Evolutionary conservation across 2,113 vertebrate genomes (phyloP).

Genomic region (Ptilorrhoa leucosticta): DNA sequence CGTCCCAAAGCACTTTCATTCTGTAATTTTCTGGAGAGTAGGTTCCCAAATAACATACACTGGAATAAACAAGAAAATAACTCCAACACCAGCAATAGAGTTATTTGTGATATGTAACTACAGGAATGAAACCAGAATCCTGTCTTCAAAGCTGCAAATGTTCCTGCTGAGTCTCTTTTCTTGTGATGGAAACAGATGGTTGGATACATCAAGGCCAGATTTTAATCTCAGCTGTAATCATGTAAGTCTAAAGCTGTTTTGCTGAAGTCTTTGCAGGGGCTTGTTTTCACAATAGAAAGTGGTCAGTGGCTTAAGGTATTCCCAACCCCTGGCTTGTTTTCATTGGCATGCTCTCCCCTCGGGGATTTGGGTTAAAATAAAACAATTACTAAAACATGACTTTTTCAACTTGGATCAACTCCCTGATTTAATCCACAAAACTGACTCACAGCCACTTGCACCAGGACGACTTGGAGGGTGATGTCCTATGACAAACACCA

Average conservation of each 20-base stretch:
- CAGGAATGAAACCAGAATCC: slow-evolving; percentile 12
- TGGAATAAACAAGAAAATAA: neutral
- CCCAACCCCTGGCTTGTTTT: neutral
- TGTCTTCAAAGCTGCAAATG: slow-evolving; percentile 16
- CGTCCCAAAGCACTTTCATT: neutral
- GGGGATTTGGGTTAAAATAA: neutral
- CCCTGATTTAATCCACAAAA: slow-evolving; percentile 30
- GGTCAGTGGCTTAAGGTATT: slow-evolving; percentile 47
- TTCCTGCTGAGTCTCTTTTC: slow-evolving; percentile 36
- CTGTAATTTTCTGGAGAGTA: neutral
- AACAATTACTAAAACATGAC: slow-evolving; percentile 51
- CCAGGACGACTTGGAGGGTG: slow-evolving; percentile 16
- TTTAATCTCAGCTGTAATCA: slow-evolving; percentile 49
- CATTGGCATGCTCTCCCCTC: neutral
- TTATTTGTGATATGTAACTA: neutral
- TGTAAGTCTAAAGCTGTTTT: slow-evolving; percentile 30
- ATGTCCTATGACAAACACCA: slow-evolving; percentile 48
- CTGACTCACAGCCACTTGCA: slow-evolving; percentile 14
- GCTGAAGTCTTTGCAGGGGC: slow-evolving; percentile 11
- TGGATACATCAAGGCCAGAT: slow-evolving; percentile 30
- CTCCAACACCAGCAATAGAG: neutral
- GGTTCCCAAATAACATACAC: neutral
- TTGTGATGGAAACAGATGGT: slow-evolving; percentile 38
- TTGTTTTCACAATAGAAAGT: slow-evolving; percentile 62
- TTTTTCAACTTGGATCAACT: slow-evolving; percentile 36